phyloP scores from a whole-genome alignment of 2,888 invertebrate genomes.

The Dryadula phaetusa region DNA sequence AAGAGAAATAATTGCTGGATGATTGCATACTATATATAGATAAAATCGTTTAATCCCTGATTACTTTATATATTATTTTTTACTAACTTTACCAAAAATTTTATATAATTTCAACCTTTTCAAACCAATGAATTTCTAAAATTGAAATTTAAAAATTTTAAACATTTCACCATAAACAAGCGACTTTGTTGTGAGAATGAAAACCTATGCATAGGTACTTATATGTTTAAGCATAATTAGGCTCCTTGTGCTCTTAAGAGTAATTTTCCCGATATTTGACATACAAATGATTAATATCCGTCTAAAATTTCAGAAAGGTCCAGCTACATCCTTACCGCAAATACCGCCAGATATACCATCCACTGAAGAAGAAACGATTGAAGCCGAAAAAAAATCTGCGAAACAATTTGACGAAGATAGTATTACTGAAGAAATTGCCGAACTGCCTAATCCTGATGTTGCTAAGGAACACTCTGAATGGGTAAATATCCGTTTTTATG shows the following conservation, averaged over 20 bases:
- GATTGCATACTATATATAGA: constrained; percentile 3
- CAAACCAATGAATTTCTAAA: no score
- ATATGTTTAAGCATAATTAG: no score
- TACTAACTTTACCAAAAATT: neutral
- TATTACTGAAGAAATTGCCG: constrained; percentile 65
- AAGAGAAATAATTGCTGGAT: constrained; percentile 11
- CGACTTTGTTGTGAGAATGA: no score
- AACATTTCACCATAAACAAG: no score
- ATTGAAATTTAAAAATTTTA: no score
- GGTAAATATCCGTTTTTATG: constrained; percentile 56
- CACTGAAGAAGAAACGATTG: constrained; percentile 46
- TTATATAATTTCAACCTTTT: neutral
- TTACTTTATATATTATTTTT: neutral
- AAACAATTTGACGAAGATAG: constrained; percentile 59
- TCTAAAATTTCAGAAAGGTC: constrained; percentile 52
- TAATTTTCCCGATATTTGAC: no score
- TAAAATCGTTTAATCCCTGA: neutral
- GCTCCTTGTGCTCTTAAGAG: no score
- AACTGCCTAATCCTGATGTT: constrained; percentile 58
- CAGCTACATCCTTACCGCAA: constrained; percentile 49
- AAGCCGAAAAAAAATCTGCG: constrained; percentile 43
- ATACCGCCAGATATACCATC: constrained; percentile 54
- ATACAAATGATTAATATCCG: no score
- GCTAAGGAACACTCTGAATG: constrained; percentile 62
- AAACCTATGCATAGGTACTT: no score